Conservation (phyloP, 23 tunicate genomes). For the Corella eumyota region DNA sequence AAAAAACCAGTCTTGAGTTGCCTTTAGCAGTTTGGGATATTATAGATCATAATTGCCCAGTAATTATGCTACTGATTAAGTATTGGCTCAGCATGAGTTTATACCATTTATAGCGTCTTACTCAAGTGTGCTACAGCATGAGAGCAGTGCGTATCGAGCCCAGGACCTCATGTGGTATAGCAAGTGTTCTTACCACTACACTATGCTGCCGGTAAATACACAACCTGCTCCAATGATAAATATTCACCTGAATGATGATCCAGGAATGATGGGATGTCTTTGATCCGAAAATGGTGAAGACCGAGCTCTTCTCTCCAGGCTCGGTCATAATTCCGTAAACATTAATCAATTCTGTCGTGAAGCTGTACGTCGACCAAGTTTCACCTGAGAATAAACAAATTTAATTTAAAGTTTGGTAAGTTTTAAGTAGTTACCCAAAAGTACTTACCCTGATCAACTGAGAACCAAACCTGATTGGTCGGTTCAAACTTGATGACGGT, state of each 20-base stretch:
- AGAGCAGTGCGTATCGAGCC: too few species aligned
- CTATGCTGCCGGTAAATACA: too few species aligned
- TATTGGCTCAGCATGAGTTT: too few species aligned
- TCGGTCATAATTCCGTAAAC: constrained; percentile 71
- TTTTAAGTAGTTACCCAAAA: background rate
- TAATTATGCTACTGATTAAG: too few species aligned
- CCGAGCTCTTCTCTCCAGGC: constrained; percentile 68
- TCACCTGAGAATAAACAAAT: constrained; percentile 19
- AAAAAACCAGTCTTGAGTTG: background rate
- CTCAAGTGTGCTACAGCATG: too few species aligned
- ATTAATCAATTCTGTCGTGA: constrained; percentile 35
- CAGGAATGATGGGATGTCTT: constrained; percentile 39
- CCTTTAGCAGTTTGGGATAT: too few species aligned
- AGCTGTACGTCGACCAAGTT: constrained; percentile 38
- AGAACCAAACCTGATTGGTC: constrained; percentile 29
- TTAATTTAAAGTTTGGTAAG: background rate
- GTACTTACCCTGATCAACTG: constrained; percentile 52
- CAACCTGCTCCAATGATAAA: too few species aligned
- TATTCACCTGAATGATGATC: constrained; percentile 60
- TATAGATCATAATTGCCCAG: too few species aligned
- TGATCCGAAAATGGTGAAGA: constrained; percentile 68
- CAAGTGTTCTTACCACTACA: too few species aligned
- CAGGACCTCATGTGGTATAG: too few species aligned
- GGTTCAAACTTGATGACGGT: constrained; percentile 26
- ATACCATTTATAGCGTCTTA: too few species aligned